Conservation (phyloP, 2,113 vertebrate species). For the Gasterosteus aculeatus region DNA sequence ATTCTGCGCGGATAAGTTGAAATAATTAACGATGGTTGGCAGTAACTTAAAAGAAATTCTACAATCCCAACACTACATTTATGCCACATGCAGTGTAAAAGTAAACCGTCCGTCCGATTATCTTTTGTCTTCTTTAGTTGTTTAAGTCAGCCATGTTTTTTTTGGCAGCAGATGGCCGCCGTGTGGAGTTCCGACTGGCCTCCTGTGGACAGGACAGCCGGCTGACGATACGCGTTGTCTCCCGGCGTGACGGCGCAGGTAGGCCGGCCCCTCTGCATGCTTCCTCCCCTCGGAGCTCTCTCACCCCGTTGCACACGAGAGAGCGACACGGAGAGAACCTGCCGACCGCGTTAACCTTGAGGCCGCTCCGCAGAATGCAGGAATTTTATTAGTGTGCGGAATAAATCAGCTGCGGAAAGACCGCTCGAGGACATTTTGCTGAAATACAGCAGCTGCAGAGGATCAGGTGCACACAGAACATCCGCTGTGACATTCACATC, state of each 20-base stretch:
- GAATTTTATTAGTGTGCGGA: conserved; percentile 63
- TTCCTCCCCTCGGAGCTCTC: conserved; percentile 9
- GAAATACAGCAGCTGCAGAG: conserved; percentile 39
- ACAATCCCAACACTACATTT: conserved; percentile 7
- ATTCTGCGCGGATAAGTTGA: not conserved
- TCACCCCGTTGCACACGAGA: not conserved
- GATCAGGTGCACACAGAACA: conserved; percentile 41
- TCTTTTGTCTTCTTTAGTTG: conserved; percentile 12
- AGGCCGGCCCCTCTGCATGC: conserved; percentile 27
- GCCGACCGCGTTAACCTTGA: conserved; percentile 59
- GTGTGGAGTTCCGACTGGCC: conserved; percentile 83
- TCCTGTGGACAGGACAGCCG: conserved; percentile 91
- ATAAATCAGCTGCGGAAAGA: conserved; percentile 60
- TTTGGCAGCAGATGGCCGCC: conserved; percentile 71
- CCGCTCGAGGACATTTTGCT: conserved; percentile 65
- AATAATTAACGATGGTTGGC: not conserved
- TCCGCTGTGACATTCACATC: conserved; percentile 45
- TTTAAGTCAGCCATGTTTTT: conserved; percentile 1
- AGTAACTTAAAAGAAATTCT: not conserved
- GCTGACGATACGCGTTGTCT: conserved; percentile 87
- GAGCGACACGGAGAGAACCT: not conserved
- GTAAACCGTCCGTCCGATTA: conserved; percentile 9
- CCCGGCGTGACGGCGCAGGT: conserved; percentile 82
- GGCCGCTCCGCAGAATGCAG: conserved; percentile 52
- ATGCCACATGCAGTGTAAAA: not conserved